Conservation (phyloP, 2,888 invertebrate species). For the Noctua janthina region DNA sequence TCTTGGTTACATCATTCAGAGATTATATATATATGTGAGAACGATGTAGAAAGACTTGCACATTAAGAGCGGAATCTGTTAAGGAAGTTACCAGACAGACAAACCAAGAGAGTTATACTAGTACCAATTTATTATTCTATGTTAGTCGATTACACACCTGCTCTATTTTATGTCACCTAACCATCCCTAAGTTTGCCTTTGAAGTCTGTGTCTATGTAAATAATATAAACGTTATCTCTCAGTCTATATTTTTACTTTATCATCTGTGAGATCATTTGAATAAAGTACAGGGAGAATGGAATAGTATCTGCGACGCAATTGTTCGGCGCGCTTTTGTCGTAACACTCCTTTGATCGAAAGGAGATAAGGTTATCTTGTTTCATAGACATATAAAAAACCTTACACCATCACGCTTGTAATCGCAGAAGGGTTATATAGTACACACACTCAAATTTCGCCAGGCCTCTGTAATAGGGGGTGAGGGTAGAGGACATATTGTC, state of each 20-base stretch:
- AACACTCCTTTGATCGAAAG: slow-evolving; percentile 25
- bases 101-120: neutral
- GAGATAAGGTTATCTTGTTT: slow-evolving; percentile 42
- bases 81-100: neutral
- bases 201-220: slow-evolving; percentile 5
- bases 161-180: neutral
- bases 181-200: slow-evolving; percentile 1
- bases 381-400: neutral
- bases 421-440: neutral
- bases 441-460: neutral
- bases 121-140: neutral
- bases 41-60: no score
- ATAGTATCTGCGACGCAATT: slow-evolving; percentile 16
- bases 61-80: neutral
- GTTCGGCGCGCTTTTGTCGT: slow-evolving; percentile 42
- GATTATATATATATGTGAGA: no score
- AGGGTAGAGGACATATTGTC: neutral
- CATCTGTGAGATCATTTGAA: slow-evolving; percentile 46
- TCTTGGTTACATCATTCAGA: no score
- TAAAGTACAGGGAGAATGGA: slow-evolving; percentile 35
- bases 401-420: neutral
- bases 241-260: slow-evolving; percentile 17
- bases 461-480: neutral
- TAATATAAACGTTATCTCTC: slow-evolving; percentile 2
- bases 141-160: neutral